Evolutionary conservation across 2,113 vertebrate genomes (phyloP).

Genomic region (Diglossa brunneiventris): DNA sequence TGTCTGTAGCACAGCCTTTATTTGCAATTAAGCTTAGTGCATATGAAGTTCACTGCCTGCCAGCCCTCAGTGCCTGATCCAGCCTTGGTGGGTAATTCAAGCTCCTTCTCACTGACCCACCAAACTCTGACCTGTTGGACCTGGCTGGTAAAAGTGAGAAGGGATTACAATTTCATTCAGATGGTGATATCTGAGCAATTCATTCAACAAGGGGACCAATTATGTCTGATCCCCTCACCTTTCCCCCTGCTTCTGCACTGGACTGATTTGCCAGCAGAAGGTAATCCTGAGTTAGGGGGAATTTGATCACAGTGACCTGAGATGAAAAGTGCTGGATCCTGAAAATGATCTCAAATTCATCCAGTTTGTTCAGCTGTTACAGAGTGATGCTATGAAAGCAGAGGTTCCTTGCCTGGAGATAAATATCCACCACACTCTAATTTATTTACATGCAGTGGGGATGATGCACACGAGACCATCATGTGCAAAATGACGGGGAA

Average conservation of each 20-base stretch:
- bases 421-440: too few relatives aligned
- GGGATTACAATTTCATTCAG: constrained; percentile 49
- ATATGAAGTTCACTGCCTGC: background rate
- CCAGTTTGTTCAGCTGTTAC: background rate
- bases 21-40: constrained; percentile 53
- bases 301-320: background rate
- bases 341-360: background rate
- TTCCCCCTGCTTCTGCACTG: background rate
- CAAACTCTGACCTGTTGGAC: constrained; percentile 25
- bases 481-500: background rate
- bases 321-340: background rate
- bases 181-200: constrained; percentile 32
- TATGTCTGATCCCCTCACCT: constrained; percentile 53
- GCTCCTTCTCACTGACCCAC: constrained; percentile 22
- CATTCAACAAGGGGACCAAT: constrained; percentile 38
- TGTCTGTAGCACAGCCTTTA: constrained; percentile 17
- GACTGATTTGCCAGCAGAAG: constrained; percentile 23
- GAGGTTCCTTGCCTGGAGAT: background rate
- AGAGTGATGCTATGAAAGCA: background rate
- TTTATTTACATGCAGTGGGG: background rate
- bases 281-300: background rate
- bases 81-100: constrained; percentile 13
- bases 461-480: background rate
- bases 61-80: background rate
- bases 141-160: constrained; percentile 31